Evolutionary conservation across 1,140 invertebrate species (phyloP).

Genomic region (Zaprionus lachaisei): DNA sequence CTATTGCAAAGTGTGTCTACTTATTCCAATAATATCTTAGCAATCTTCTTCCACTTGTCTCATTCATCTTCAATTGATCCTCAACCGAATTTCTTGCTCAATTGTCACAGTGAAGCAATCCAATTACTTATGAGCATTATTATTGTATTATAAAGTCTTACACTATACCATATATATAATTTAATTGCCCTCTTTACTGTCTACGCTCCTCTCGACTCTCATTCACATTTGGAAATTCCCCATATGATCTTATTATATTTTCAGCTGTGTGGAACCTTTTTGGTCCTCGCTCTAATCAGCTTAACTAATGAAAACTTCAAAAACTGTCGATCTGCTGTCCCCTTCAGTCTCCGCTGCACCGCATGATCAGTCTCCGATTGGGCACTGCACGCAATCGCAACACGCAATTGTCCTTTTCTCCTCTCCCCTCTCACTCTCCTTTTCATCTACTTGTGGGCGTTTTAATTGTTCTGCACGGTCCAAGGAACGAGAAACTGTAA

Average conservation of each 20-base stretch:
- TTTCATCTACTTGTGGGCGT: slow-evolving; percentile 40
- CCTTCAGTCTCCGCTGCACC: neutral
- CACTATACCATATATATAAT: slow-evolving; percentile 7
- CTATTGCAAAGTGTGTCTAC: neutral
- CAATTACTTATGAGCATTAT: slow-evolving; percentile 33
- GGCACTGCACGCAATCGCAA: slow-evolving; percentile 40
- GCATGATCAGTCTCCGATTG: neutral
- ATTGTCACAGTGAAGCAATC: slow-evolving; percentile 35
- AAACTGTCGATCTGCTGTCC: neutral
- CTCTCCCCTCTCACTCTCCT: neutral
- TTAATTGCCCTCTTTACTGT: slow-evolving; percentile 19
- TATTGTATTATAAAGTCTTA: neutral
- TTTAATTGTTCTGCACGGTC: slow-evolving; percentile 28
- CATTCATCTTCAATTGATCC: neutral
- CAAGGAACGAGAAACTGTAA: slow-evolving; percentile 46
- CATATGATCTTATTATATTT: slow-evolving; percentile 6
- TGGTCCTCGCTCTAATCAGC: slow-evolving; percentile 57
- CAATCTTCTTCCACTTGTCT: neutral
- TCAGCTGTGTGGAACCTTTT: slow-evolving; percentile 17
- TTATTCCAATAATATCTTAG: neutral
- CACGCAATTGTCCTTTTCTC: slow-evolving; percentile 51
- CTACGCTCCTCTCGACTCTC: slow-evolving; percentile 4
- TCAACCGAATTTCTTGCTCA: neutral
- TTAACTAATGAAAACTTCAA: slow-evolving; percentile 60
- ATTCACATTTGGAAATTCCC: neutral